Conservation (phyloP, 1,140 invertebrate species). For the Halyomorpha halys region DNA sequence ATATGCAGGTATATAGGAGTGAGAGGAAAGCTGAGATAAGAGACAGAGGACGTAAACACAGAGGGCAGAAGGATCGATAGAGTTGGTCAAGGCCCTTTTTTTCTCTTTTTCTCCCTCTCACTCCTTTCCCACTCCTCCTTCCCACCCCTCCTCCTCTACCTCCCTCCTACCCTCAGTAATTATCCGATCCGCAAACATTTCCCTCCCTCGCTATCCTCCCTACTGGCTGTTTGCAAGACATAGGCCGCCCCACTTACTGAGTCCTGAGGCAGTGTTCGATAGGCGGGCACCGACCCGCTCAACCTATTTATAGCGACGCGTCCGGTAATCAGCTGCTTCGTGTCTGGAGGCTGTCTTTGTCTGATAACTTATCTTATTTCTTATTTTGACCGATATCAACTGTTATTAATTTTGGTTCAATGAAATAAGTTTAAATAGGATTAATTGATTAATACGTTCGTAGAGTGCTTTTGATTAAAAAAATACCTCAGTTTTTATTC, state of each 20-base stretch:
- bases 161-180: not conserved
- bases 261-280: not conserved
- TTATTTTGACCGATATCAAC: too few relatives aligned
- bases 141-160: too few relatives aligned
- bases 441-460: too few relatives aligned
- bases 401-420: too few relatives aligned
- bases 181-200: constrained; percentile 9
- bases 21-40: not conserved
- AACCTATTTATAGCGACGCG: not conserved
- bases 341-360: too few relatives aligned
- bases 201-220: not conserved
- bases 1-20: not conserved
- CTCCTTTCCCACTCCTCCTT: not conserved
- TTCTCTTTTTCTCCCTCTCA: not conserved
- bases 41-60: not conserved
- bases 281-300: not conserved
- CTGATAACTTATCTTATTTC: too few relatives aligned
- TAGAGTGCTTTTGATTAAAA: too few relatives aligned
- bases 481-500: too few relatives aligned
- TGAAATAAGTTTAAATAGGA: too few relatives aligned
- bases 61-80: not conserved
- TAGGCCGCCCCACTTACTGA: not conserved
- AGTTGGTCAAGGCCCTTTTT: constrained; percentile 3
- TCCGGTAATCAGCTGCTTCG: not conserved
- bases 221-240: too few relatives aligned